Base-by-base conservation (phyloP, 2,888 invertebrate species). In the Theristus sp. region DNA sequence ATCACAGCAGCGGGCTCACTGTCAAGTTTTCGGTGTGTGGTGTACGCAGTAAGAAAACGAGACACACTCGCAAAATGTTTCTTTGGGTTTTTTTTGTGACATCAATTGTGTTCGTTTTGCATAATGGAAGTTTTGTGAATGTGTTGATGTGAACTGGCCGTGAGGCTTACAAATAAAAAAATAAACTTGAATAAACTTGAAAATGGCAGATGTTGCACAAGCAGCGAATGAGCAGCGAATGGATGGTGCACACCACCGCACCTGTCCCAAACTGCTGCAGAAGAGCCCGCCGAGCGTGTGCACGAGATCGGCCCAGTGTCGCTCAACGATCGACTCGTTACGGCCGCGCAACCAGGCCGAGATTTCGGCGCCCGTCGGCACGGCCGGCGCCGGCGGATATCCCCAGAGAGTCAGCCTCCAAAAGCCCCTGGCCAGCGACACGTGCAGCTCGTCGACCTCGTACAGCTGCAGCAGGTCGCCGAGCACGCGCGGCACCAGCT, bases 351-450 rank as follows among this genome's bases (percentile, higher is more conserved):
- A 94, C 90, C 93, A 91, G 0, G 87, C 88, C 81, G 86, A 88
- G 0, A 93, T 79, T 75, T 93, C 90, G 1, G 89, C 90, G 6
- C 94, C 94, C 1, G 91, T 87, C 0, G 90, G 85, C 24, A 17
- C n/a, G 2, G 90, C 86, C 75, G 88, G 86, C 20, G 84, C 76
- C 22, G 87, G 82, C 1, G 93, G 90, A 77, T 91, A 93, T 0
- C 93, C 94, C 93, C 93, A 96, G 60, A 83, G 83, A 67, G 86
- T 83, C 75, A 91, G 85, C 64, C 86, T 82, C 94, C 94, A 96
- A 60, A 89, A 78, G 0, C 94, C 94, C 75, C 89, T 87, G 0
- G 93, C 91, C 61, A 94, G 80, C 62, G 86, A 85, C 58, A 96
- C 80, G 72, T 93, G 90, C 28, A 96, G 76, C 74, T 94, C 94